Evolutionary conservation across 2,888 invertebrate species (phyloP).

Genomic region (Nephrotoma flavescens): DNA sequence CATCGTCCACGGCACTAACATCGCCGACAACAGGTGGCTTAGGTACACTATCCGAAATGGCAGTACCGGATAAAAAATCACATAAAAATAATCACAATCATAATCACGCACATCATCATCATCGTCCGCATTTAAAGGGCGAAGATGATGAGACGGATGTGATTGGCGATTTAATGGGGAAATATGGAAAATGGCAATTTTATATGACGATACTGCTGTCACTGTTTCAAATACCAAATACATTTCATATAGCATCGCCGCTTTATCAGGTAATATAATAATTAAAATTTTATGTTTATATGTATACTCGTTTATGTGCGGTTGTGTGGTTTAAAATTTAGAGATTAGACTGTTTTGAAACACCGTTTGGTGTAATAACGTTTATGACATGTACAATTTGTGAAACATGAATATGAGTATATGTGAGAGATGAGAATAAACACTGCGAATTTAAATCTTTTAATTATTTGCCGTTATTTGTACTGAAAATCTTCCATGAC

Average conservation of each 20-base stretch:
- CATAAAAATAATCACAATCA: neutral
- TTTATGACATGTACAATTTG: too few relatives aligned
- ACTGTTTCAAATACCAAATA: constrained; percentile 63
- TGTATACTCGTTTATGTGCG: neutral
- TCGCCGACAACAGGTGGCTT: neutral
- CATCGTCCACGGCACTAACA: neutral
- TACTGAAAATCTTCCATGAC: too few relatives aligned
- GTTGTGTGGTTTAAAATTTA: neutral
- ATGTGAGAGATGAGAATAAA: too few relatives aligned
- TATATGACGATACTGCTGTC: constrained; percentile 58
- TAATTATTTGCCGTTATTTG: too few relatives aligned
- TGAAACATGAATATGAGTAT: too few relatives aligned
- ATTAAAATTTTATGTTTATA: constrained; percentile 10
- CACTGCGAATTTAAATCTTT: too few relatives aligned
- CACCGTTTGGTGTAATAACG: too few relatives aligned
- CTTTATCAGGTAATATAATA: constrained; percentile 46
- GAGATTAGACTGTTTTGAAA: neutral
- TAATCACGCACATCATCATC: neutral
- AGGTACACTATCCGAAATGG: neutral
- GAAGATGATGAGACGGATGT: constrained; percentile 43
- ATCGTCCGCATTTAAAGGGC: constrained; percentile 8
- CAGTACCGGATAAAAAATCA: neutral
- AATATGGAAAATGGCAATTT: constrained; percentile 64
- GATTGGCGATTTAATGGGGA: constrained; percentile 52
- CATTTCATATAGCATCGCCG: constrained; percentile 64